Percentiles rank a stretch among this genome's conserved stretches.
Conservation (phyloP, 2,113 vertebrate species). For the Garra rufa region DNA sequence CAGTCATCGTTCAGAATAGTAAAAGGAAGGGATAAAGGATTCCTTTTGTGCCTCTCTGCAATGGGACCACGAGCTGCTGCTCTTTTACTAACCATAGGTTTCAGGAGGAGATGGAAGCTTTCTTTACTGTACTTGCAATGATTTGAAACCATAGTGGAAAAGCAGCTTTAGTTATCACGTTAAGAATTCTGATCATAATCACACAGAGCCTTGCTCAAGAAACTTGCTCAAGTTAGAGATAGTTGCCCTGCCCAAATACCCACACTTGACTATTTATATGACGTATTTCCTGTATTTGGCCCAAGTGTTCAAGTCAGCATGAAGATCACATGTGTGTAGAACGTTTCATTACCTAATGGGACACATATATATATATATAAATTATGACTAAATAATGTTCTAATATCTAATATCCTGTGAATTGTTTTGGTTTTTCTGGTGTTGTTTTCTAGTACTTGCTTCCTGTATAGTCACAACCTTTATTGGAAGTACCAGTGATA, state of each 20-base stretch:
- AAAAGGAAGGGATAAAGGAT: no score
- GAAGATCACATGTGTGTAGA: no score
- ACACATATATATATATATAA: not conserved
- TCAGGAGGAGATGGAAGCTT: not conserved
- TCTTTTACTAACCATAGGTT: no score
- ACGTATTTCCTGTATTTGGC: no score
- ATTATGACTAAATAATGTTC: not conserved
- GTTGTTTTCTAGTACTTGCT: slow-evolving; percentile 69
- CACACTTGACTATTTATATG: no score
- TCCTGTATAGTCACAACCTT: slow-evolving; percentile 71
- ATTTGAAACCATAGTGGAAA: not conserved
- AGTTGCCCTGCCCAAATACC: no score
- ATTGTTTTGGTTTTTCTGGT: slow-evolving; percentile 4
- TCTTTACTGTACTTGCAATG: not conserved
- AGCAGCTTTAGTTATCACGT: not conserved
- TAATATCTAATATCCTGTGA: not conserved
- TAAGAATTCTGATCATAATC: not conserved
- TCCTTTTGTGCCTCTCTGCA: no score
- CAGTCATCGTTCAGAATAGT: no score
- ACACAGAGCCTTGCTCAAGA: not conserved
- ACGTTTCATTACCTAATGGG: no score
- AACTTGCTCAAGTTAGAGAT: no score
- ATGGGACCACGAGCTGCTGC: no score
- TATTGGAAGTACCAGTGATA: slow-evolving; percentile 71
- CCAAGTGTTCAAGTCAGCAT: no score